Evolutionary conservation across 2,113 vertebrate species (phyloP), one percentile per base, ranked within the genome.

Genomic region (Microtus ochrogaster): DNA sequence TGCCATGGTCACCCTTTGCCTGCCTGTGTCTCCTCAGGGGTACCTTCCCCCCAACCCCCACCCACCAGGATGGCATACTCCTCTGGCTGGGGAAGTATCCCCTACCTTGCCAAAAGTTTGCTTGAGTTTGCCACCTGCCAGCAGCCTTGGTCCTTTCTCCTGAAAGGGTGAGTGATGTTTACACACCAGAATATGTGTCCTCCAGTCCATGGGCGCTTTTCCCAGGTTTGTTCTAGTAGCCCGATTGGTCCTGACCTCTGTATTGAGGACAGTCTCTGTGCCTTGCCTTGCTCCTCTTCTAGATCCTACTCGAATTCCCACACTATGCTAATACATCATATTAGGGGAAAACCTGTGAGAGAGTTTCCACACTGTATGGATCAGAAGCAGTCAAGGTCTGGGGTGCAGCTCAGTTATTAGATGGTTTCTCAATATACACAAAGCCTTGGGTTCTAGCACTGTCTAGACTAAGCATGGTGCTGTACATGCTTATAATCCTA

Each of bases 1-100:
- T 33, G 19, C 24, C 17, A 5, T 8, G 63, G 24, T 24, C 10
- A 14, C 0, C 0, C n/a, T 49, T 55, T 61, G 85, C 17, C 66
- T 11, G 7, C n/a, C 39, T 91, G 66, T 24, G 58, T 41, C 24
- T 24, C 39, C 63, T 66, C 41, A 13, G 0, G 7, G 16, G 1
- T 39, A 30, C 5, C 61, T 81, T 44, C 24, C 16, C 16, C 78
- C 47, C 3, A 58, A 1, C 55, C 55, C 6, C 3, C 24, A 81
- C 61, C 61, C 61, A 63, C 24, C 55, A 58, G 73, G 3, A 49
- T 61, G 30, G 47, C 28, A 21, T 2, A 1, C 33, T 13, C 11
- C 3, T 39, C 11, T 55, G 13, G 41, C 52, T 61, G 4, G 33
- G 21, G 13, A 47, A 21, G 8, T 49, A 21, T 70, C 44, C 19